Base-by-base conservation (phyloP, 2,888 invertebrate genomes). In the Elmis aenea region DNA sequence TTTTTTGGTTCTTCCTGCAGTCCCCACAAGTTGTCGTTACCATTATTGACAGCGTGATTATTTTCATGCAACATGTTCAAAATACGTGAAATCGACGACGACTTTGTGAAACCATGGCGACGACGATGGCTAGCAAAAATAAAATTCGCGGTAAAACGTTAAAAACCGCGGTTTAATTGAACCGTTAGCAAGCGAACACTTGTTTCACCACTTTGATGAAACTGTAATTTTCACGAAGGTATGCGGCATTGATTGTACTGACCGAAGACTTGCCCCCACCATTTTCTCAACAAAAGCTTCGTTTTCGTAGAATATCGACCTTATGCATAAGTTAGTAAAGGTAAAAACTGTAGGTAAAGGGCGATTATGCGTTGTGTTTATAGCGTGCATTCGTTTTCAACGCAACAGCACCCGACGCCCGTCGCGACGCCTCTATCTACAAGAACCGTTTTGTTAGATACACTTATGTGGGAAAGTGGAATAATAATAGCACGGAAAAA, bases 11-110 rank as follows among this genome's bases (percentile, higher is more conserved):
- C 54, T 15, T 57, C 55, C 26, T 52, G 48, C 26, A 58, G 41
- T 20, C 57, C 57, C 58, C 58, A 58, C 26, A 50, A 35, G 33
- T 58, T 58, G 25, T 48, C 41, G 13, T 29, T 30, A 18, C 5
- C 18, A 23, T 45, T 50, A 13, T 38, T 44, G 16, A 39, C 33
- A 11, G 28, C 20, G 6, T 16, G 22, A 10, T 22, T 31, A 10
- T 37, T 33, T 20, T 42, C 38, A 22, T 23, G 31, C 32, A 42
- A 27, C 34, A 42, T 35, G 5, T n/a, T n/a, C n/a, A n/a, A n/a
- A n/a, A n/a, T n/a, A n/a, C n/a, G n/a, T n/a, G 6, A 22, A 23
- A 29, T 20, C 15, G 11, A 8, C 21, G 22, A 21, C 30, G 21
- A 30, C 16, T 20, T 10, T 9, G n/a, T 21, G 2, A 21, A 21